These are phyloP conservation scores for Mobula hypostoma DNA, from an alignment of 2,113 vertebrate genomes.

Conservation along the genomic window DNA sequence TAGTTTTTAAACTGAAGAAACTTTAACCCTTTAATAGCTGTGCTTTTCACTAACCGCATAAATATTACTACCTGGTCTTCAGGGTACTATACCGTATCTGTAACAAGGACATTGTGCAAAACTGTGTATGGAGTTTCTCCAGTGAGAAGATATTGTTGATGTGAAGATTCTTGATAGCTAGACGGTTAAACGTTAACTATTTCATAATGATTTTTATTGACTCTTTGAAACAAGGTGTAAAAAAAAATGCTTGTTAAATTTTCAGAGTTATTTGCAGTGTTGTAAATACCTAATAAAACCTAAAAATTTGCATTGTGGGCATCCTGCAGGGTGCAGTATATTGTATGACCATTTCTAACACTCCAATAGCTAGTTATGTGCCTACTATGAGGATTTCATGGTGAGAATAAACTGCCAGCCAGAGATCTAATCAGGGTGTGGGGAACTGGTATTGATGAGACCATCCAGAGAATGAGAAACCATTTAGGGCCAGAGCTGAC, in stretches of 20 bases:
- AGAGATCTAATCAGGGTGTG: too few species aligned
- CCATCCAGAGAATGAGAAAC: too few species aligned
- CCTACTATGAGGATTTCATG: too few species aligned
- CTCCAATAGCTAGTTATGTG: too few species aligned
- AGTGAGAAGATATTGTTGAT: not conserved
- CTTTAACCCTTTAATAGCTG: conserved; percentile 5
- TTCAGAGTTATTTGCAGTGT: not conserved
- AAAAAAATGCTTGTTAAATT: not conserved
- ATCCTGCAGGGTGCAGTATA: too few species aligned
- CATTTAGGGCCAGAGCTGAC: too few species aligned
- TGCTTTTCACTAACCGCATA: not conserved
- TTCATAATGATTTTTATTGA: not conserved
- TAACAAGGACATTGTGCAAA: not conserved
- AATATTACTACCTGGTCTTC: not conserved
- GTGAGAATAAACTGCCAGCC: too few species aligned
- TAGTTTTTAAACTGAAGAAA: not conserved
- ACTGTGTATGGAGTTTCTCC: not conserved
- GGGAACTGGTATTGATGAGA: too few species aligned
- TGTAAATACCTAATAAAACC: too few species aligned
- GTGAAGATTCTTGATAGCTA: not conserved
- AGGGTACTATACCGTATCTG: not conserved
- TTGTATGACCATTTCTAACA: too few species aligned
- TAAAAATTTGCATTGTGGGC: too few species aligned
- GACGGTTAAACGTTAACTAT: not conserved
- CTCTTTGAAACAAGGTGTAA: not conserved